Evolutionary conservation across 2,888 invertebrate genomes (phyloP).

Genomic region (Lutraria lutraria): DNA sequence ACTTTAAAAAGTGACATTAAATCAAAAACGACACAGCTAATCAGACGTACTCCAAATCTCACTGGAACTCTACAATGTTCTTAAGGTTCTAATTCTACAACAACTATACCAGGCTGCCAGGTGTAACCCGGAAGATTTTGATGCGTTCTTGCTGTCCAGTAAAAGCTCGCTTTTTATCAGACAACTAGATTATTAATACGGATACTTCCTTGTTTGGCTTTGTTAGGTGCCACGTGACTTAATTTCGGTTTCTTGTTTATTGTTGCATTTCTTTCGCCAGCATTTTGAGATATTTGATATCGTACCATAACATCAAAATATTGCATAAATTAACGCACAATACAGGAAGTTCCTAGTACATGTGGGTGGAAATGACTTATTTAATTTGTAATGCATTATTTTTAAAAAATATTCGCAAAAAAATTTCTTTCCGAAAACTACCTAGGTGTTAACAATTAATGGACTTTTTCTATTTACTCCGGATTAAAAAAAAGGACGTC

Average conservation of each 20-base stretch:
- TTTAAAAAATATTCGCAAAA: no score
- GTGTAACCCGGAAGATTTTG: conserved; percentile 8
- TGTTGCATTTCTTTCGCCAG: background rate
- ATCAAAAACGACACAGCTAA: background rate
- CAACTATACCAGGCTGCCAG: background rate
- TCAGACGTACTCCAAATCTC: background rate
- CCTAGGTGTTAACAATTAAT: no score
- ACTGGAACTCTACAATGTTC: background rate
- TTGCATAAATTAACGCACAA: no score
- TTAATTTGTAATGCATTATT: no score
- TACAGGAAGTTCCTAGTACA: no score
- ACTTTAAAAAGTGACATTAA: background rate
- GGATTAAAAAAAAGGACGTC: no score
- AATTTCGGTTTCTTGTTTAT: conserved; percentile 9
- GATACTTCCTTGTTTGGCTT: background rate
- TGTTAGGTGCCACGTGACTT: background rate
- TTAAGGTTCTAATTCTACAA: background rate
- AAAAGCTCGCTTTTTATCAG: background rate
- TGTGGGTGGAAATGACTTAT: no score
- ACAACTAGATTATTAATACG: background rate
- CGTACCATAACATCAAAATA: no score
- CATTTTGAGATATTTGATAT: no score
- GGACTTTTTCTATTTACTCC: no score
- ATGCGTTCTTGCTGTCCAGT: background rate
- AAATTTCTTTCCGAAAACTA: no score